Percentiles rank a stretch among this genome's conserved stretches.
These are phyloP conservation scores for Thunnus thynnus DNA, from an alignment of 2,113 vertebrate species.

Conservation along the genomic window DNA sequence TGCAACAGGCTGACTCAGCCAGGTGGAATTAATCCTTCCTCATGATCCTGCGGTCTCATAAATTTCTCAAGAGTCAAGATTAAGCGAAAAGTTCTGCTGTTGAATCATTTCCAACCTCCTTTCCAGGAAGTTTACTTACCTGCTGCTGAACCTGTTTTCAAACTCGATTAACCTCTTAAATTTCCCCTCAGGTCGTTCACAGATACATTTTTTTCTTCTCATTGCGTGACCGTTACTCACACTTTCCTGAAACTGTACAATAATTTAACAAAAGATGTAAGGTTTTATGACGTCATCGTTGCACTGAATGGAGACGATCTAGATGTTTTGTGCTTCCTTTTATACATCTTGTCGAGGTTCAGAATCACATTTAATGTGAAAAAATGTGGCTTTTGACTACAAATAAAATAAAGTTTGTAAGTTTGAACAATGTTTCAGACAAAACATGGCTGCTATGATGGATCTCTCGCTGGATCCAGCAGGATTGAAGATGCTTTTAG, in stretches of 20 bases:
- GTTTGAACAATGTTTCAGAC: no score
- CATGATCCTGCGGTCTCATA: neutral
- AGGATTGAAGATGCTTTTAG: neutral
- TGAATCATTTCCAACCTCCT: constrained; percentile 17
- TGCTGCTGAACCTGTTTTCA: neutral
- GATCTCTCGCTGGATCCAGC: neutral
- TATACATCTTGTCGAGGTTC: neutral
- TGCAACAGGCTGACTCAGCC: constrained; percentile 51
- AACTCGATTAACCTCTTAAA: neutral
- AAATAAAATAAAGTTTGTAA: neutral
- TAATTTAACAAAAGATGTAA: neutral
- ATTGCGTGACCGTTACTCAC: no score
- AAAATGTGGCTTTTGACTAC: no score
- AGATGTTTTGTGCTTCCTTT: neutral
- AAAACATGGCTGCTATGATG: no score
- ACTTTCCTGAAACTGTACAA: neutral
- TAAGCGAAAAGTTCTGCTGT: neutral
- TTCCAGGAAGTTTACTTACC: constrained; percentile 13
- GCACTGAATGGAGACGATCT: neutral
- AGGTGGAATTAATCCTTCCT: constrained; percentile 47
- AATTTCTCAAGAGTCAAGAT: constrained; percentile 49
- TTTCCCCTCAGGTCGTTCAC: neutral
- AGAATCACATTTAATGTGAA: neutral
- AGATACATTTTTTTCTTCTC: neutral
- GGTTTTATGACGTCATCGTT: neutral